A percentile compares a stretch with the other conserved stretches of the same genome.
Evolutionary conservation across 2,113 vertebrate genomes (phyloP).

Genomic region (Passer montanus): DNA sequence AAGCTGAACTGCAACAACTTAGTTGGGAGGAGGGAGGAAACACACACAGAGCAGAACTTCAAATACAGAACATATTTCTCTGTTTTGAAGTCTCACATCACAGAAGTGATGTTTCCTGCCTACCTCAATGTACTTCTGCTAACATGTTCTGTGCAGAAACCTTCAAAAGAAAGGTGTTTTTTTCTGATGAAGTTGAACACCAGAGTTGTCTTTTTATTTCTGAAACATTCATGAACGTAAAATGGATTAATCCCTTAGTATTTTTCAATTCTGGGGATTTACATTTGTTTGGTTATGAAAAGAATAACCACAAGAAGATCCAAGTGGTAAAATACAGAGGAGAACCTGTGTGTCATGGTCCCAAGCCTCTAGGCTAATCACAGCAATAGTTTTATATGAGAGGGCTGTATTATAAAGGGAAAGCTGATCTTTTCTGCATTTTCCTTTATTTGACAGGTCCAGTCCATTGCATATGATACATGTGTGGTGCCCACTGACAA

Average conservation of each 20-base stretch:
- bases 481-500: not conserved
- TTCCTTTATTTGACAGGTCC: not conserved
- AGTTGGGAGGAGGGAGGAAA: not conserved
- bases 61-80: not conserved
- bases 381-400: not conserved
- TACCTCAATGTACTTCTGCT: not conserved
- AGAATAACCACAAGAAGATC: not conserved
- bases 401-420: not conserved
- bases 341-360: not conserved
- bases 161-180: not conserved
- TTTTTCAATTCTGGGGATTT: not conserved
- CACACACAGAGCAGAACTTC: not conserved
- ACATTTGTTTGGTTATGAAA: not conserved
- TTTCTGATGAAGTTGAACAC: not conserved
- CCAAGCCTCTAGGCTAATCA: not conserved
- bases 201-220: not conserved
- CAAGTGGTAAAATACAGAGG: not conserved
- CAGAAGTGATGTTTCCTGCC: not conserved
- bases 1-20: not conserved
- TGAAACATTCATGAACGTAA: not conserved
- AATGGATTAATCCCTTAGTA: not conserved
- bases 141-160: not conserved
- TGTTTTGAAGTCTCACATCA: conserved; percentile 34
- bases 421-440: not conserved
- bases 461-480: not conserved